These are phyloP conservation scores for Antechinus stuartii DNA, from an alignment of 2,113 vertebrate genomes.

Conservation along the genomic window DNA sequence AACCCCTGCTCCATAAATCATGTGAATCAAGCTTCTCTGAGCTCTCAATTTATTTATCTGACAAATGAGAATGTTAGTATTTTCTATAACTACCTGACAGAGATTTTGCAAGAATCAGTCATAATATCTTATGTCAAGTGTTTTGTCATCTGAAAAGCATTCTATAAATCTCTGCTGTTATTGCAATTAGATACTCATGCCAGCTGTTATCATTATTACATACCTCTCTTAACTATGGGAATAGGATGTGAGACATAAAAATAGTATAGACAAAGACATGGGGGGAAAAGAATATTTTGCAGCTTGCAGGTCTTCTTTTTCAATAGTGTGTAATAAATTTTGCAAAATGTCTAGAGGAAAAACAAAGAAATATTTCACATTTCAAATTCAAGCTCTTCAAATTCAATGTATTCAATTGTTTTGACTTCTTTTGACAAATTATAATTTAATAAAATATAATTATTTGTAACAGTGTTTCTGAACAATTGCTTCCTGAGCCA, in stretches of 20 bases:
- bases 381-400: neutral
- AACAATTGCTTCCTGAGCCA: neutral
- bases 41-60: neutral
- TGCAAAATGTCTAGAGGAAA: constrained; percentile 13
- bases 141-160: neutral
- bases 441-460: neutral
- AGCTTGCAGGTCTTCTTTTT: neutral
- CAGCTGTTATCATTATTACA: neutral
- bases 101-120: neutral
- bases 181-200: neutral
- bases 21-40: neutral
- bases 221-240: neutral
- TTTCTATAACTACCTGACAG: neutral
- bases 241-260: neutral
- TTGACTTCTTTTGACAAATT: constrained; percentile 25
- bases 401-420: constrained; percentile 7
- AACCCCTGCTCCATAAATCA: neutral
- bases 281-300: neutral
- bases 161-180: neutral
- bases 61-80: neutral
- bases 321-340: constrained; percentile 19
- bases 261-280: neutral
- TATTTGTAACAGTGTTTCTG: constrained; percentile 11
- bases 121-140: neutral
- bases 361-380: neutral